A percentile compares a stretch with the other conserved stretches of the same genome.
These are phyloP conservation scores for Darwinula stevensoni DNA, from an alignment of 2,888 invertebrate species.

Conservation along the genomic window DNA sequence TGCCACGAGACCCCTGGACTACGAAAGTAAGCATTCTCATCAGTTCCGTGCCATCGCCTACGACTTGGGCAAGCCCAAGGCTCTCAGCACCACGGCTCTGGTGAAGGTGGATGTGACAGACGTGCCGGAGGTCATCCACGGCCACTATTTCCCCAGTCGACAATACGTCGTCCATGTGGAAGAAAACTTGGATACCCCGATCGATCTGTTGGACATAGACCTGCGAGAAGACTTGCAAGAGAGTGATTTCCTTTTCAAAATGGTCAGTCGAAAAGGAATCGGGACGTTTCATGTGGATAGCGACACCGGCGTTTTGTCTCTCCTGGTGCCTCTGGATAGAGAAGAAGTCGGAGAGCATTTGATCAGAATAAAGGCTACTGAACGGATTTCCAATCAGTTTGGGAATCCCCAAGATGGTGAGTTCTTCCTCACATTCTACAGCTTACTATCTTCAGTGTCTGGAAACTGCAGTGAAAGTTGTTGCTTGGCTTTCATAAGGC, in stretches of 20 bases:
- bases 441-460: no score
- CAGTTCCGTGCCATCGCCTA: conserved; percentile 53
- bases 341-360: conserved; percentile 34
- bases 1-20: conserved; percentile 37
- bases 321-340: conserved; percentile 40
- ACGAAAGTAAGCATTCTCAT: conserved; percentile 30
- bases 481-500: conserved; percentile 13
- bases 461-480: no score
- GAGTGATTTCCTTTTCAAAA: conserved; percentile 19
- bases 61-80: conserved; percentile 20
- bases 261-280: conserved; percentile 14
- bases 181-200: conserved; percentile 45
- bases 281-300: conserved; percentile 40
- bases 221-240: conserved; percentile 32
- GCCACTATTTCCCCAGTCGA: conserved; percentile 11
- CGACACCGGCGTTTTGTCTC: conserved; percentile 38
- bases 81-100: conserved; percentile 40
- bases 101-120: conserved; percentile 14
- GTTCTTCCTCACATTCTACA: no score
- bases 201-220: conserved; percentile 41
- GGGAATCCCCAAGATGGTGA: no score
- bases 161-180: conserved; percentile 54
- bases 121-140: conserved; percentile 10
- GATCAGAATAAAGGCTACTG: conserved; percentile 20
- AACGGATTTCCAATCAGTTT: no score